These are phyloP conservation scores for Emydoidea blandingii DNA, from an alignment of 2,797 vertebrate genomes.

Conservation along the genomic window DNA sequence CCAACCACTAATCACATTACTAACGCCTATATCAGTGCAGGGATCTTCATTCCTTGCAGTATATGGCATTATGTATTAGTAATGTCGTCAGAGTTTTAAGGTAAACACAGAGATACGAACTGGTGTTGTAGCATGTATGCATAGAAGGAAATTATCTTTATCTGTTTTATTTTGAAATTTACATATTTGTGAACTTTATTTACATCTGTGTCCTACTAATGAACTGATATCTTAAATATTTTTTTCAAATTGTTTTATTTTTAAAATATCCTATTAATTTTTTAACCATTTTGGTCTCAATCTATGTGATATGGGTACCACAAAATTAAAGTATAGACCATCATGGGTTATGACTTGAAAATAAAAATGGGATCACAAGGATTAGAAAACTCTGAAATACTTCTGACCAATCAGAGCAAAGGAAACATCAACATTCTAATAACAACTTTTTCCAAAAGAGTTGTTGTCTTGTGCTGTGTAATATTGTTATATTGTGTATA, in stretches of 20 bases:
- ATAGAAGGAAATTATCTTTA: background rate
- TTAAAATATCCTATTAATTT: background rate
- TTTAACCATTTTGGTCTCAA: background rate
- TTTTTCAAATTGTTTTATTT: background rate
- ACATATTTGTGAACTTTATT: background rate
- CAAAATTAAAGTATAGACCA: background rate
- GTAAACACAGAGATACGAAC: background rate
- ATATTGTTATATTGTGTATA: background rate
- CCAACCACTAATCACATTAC: background rate
- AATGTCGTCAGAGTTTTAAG: background rate
- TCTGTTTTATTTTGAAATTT: background rate
- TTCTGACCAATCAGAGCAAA: background rate
- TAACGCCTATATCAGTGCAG: background rate
- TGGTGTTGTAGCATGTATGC: background rate
- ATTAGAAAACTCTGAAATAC: background rate
- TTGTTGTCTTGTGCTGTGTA: background rate
- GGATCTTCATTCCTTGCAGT: background rate
- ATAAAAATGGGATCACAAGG: background rate
- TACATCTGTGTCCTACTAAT: rapidly evolving
- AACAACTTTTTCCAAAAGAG: background rate
- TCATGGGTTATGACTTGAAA: background rate
- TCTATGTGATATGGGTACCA: background rate
- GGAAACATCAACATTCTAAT: background rate
- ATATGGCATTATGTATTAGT: background rate
- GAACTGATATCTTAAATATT: background rate